Conservation (phyloP, 37 sponge, comb jelly and placozoan genomes). For the Geodia barretti region DNA sequence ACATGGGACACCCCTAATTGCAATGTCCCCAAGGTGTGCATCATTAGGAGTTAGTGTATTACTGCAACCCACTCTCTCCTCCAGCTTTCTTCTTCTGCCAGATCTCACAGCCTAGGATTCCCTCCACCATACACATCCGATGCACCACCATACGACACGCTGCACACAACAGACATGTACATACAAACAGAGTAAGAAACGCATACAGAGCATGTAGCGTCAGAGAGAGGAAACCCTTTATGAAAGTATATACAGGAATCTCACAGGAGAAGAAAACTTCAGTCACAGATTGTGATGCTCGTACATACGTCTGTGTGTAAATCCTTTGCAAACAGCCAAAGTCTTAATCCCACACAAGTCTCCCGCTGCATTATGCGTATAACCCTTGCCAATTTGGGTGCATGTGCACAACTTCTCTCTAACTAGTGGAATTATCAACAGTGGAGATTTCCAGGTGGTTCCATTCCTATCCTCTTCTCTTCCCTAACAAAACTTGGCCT, state of each 20-base stretch:
- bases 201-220: slow-evolving; percentile 10
- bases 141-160: slow-evolving; percentile 75
- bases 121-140: slow-evolving; percentile 69
- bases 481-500: too few relatives aligned
- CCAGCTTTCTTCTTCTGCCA: slow-evolving; percentile 24
- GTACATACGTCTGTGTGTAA: background rate
- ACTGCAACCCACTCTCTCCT: slow-evolving; percentile 4
- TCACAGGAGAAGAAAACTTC: background rate
- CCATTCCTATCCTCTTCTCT: too few relatives aligned
- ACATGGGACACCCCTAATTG: too few relatives aligned
- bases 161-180: too few relatives aligned
- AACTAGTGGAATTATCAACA: too few relatives aligned
- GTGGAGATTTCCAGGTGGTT: too few relatives aligned
- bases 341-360: background rate
- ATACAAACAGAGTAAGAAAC: too few relatives aligned
- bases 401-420: too few relatives aligned
- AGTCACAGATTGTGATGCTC: background rate
- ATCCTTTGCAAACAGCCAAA: background rate
- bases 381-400: too few relatives aligned
- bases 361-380: too few relatives aligned
- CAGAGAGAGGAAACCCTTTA: background rate
- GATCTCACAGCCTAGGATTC: slow-evolving; percentile 52
- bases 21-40: too few relatives aligned
- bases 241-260: background rate
- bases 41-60: background rate